These are phyloP conservation scores for Heteropelma amictum DNA, from an alignment of 2,888 invertebrate species.

Conservation along the genomic window DNA sequence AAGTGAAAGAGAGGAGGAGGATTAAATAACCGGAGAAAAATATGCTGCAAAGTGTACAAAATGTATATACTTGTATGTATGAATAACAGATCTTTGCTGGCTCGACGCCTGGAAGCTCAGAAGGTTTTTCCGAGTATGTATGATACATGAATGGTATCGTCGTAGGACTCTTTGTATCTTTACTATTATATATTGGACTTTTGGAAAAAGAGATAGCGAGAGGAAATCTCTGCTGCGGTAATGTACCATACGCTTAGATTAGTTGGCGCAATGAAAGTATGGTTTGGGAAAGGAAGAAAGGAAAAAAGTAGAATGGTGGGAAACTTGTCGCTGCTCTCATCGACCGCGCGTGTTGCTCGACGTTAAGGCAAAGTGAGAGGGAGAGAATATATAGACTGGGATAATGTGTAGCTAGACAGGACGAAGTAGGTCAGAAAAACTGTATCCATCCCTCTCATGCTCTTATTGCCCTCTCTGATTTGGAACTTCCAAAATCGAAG, in stretches of 20 bases:
- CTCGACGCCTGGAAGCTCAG: constrained; percentile 38
- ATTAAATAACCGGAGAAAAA: not conserved
- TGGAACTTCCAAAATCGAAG: too few relatives aligned
- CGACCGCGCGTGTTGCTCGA: constrained; percentile 55
- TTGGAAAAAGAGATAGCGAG: too few relatives aligned
- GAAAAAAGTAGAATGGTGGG: constrained; percentile 2
- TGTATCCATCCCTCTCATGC: constrained; percentile 23
- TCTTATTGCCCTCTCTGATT: constrained; percentile 1
- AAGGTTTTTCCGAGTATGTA: too few relatives aligned
- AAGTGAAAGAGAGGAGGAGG: not conserved
- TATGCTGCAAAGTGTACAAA: not conserved
- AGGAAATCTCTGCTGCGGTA: constrained; percentile 27
- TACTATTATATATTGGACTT: constrained; percentile 34
- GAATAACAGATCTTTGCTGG: constrained; percentile 25
- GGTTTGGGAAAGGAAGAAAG: constrained; percentile 17
- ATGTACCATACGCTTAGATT: constrained; percentile 36
- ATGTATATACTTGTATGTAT: not conserved
- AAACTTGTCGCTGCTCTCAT: constrained; percentile 49
- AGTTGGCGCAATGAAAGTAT: constrained; percentile 40
- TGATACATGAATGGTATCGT: constrained; percentile 1
- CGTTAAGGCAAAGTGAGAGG: constrained; percentile 25
- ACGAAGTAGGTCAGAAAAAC: constrained; percentile 52
- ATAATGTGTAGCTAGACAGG: constrained; percentile 38
- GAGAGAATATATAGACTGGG: constrained; percentile 13
- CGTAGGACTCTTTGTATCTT: constrained; percentile 18